Evolutionary conservation across 2,113 vertebrate genomes (phyloP).

Genomic region (Tupaia chinensis): DNA sequence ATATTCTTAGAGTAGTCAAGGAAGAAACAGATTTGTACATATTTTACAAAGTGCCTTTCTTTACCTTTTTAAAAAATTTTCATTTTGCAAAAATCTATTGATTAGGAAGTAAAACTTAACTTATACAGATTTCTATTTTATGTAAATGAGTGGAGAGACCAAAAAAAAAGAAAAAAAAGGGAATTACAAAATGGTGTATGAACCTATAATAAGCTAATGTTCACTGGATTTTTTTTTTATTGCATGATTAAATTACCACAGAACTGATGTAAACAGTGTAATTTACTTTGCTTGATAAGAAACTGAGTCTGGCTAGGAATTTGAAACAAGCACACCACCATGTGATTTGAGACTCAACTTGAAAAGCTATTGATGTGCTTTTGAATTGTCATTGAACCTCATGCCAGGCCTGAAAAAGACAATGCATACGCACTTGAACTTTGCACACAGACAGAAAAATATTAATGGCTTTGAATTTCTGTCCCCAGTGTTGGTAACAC

Average conservation of each 20-base stretch:
- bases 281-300: slow-evolving; percentile 8
- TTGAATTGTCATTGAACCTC: slow-evolving; percentile 12
- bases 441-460: not conserved
- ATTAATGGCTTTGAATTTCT: not conserved
- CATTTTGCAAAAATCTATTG: slow-evolving; percentile 22
- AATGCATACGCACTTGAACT: not conserved
- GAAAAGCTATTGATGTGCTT: not conserved
- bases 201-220: not conserved
- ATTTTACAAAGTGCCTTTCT: slow-evolving; percentile 76
- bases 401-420: not conserved
- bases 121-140: slow-evolving; percentile 12
- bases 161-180: not conserved
- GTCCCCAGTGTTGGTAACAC: not conserved
- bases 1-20: slow-evolving; percentile 14
- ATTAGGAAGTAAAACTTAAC: slow-evolving; percentile 20
- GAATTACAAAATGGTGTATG: not conserved
- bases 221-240: not conserved
- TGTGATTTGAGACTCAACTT: not conserved
- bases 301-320: slow-evolving; percentile 10
- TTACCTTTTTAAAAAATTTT: not conserved
- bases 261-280: not conserved
- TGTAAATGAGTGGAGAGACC: slow-evolving; percentile 29
- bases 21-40: slow-evolving; percentile 35
- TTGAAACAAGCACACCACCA: not conserved
- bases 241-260: not conserved